Percentiles rank a stretch among this genome's conserved stretches.
These are phyloP conservation scores for Isotomurus palustris DNA, from an alignment of 2,888 invertebrate species.

Conservation along the genomic window DNA sequence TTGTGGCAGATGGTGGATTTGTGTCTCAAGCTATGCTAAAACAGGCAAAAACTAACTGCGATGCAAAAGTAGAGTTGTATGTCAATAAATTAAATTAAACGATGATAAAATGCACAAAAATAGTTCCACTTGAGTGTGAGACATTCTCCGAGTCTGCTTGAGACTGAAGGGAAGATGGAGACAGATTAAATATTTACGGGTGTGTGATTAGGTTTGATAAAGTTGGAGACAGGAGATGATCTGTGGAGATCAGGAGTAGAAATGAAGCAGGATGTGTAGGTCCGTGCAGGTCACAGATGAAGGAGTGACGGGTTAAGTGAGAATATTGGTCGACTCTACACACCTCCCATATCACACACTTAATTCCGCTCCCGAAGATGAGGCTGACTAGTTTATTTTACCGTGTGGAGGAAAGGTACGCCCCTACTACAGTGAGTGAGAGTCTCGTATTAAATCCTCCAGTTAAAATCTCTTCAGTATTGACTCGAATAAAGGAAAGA, in stretches of 20 bases:
- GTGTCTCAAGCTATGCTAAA: too few species aligned
- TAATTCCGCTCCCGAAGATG: conserved; percentile 26
- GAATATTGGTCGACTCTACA: conserved; percentile 15
- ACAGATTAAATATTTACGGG: neutral
- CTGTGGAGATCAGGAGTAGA: conserved; percentile 16
- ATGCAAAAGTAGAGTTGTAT: too few species aligned
- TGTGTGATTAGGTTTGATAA: too few species aligned
- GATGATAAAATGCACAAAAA: too few species aligned
- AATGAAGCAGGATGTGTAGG: conserved; percentile 25
- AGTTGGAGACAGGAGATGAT: conserved; percentile 26
- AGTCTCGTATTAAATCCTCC: too few species aligned
- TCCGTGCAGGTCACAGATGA: conserved; percentile 9
- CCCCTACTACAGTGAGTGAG: conserved; percentile 28
- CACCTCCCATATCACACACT: conserved; percentile 34
- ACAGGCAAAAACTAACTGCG: too few species aligned
- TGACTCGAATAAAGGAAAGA: too few species aligned
- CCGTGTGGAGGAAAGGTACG: conserved; percentile 18
- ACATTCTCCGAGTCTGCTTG: too few species aligned
- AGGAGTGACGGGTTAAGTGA: conserved; percentile 13
- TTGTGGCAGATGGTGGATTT: too few species aligned
- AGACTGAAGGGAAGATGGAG: neutral
- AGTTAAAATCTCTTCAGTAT: too few species aligned
- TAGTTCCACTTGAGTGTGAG: too few species aligned
- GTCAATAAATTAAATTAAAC: too few species aligned
- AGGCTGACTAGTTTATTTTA: conserved; percentile 10